Base-by-base conservation (phyloP, 1,140 invertebrate species). In the Drosophila bipectinata region DNA sequence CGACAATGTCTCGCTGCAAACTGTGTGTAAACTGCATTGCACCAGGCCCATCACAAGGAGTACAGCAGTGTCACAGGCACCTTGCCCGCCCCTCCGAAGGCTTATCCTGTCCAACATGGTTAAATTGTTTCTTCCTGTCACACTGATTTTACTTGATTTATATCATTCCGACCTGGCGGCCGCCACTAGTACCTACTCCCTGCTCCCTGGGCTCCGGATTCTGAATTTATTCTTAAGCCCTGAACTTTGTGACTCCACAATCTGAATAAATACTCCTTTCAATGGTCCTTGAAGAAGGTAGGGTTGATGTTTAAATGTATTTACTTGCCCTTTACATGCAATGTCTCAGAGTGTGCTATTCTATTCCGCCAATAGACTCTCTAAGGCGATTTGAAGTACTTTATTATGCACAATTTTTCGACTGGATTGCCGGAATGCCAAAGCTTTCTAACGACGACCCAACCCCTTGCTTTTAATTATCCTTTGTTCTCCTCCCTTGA, bases 111-210 rank as follows among this genome's bases (percentile, higher is more conserved):
- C 83, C 84, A 88, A 88, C 64, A 87, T 83, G 83, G 67, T 88
- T 88, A 88, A 88, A 88, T 88, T 88, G 84, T 89, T 88, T 88
- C 84, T 77, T 88, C 58, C 83, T 88, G 83, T 88, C 82, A 79
- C 83, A 88, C 61, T 89, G 83, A 88, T 88, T 88, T 87, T 88
- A 78, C 76, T 78, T 83, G 79, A 83, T 88, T 89, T 88, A 88
- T 87, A 75, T 67, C 77, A 76, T 71, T 79, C 69, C 57, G 83
- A 67, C 72, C 84, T 77, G 67, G 57, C 63, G 78, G 52, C 10
- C 10, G 12, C n/a, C 41, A 15, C 41, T 15, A 6, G 5, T 15
- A 5, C 41, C 5, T 44, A n/a, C 34, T 37, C 34, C 12, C 26
- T 28, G 26, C 26, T 9, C 32, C 8, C 32, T 34, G 32, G 8